Evolutionary conservation across 2,113 vertebrate species (phyloP), one percentile per base, ranked within the genome.

Genomic region (Tenrec ecaudatus): DNA sequence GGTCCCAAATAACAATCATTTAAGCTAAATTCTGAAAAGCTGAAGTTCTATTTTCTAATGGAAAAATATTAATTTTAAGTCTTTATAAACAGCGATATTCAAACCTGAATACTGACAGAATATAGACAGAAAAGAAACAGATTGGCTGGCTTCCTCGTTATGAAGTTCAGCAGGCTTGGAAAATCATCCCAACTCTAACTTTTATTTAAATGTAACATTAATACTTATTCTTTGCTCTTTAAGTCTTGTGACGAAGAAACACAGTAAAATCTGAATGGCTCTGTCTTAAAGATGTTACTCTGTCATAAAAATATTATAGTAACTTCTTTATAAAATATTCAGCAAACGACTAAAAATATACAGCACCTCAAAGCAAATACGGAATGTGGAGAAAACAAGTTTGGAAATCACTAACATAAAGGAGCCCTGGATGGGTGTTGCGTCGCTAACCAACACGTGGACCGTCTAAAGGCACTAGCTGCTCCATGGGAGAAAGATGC

Each of bases 1-100:
- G 80, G 7, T 88, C 79, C 84, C 40, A 93, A 91, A 80, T 14
- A 88, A 6, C 20, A 81, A 33, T 64, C 53, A 83, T n/a, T 93
- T 93, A 83, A 78, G 86, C 9, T 69, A 90, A 82, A 8, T 82
- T 93, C 20, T 33, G 7, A 87, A 71, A 90, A 90, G 25, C 16
- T 78, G 16, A 78, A 87, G 27, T 93, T 36, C 36, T 87, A 86
- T 82, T 90, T 90, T 79, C 83, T 83, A 90, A 95, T 20, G 76
- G 20, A 27, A 62, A 22, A 27, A 83, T 73, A 69, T 31, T 87
- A 53, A 82, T 82, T 85, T 76, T 58, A 89, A 89, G 75, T 76
- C 53, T 79, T 78, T 71, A 29, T 57, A 8, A 25, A 73, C 19
- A 90, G 25, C 83, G 93, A 90, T 71, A 57, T 43, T 90, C 77